These are phyloP conservation scores for Zaprionus gabonicus DNA, from an alignment of 1,140 invertebrate genomes.

Conservation along the genomic window DNA sequence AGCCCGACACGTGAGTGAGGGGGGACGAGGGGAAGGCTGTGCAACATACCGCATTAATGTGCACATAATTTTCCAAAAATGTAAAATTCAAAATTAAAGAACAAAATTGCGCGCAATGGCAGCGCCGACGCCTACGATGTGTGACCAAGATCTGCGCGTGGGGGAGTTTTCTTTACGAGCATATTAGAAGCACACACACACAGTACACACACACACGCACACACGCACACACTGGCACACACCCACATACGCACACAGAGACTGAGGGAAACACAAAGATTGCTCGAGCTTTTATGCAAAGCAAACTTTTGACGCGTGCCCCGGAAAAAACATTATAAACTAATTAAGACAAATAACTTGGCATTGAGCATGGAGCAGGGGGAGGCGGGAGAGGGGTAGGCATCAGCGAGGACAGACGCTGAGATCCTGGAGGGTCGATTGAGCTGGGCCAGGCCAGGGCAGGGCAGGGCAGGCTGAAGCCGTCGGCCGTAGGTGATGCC, in stretches of 20 bases:
- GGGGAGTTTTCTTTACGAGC: conserved; percentile 4
- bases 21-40: neutral
- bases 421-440: neutral
- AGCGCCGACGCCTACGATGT: neutral
- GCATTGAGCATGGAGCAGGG: neutral
- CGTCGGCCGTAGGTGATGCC: conserved; percentile 1
- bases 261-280: neutral
- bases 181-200: conserved; percentile 8
- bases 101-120: conserved; percentile 13
- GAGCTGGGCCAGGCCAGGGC: neutral
- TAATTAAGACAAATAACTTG: conserved; percentile 62
- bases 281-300: conserved; percentile 1
- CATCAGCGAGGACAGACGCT: neutral
- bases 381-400: neutral
- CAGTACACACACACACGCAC: neutral
- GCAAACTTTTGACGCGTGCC: conserved; percentile 52
- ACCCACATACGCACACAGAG: neutral
- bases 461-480: neutral
- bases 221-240: neutral
- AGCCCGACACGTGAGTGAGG: neutral
- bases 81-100: conserved; percentile 10
- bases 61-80: conserved; percentile 1
- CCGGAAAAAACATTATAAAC: conserved; percentile 52
- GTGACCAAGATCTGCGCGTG: neutral
- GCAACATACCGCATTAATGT: conserved; percentile 5